Evolutionary conservation across 2,888 invertebrate genomes (phyloP).

Genomic region (Phragmatobia fuliginosa): DNA sequence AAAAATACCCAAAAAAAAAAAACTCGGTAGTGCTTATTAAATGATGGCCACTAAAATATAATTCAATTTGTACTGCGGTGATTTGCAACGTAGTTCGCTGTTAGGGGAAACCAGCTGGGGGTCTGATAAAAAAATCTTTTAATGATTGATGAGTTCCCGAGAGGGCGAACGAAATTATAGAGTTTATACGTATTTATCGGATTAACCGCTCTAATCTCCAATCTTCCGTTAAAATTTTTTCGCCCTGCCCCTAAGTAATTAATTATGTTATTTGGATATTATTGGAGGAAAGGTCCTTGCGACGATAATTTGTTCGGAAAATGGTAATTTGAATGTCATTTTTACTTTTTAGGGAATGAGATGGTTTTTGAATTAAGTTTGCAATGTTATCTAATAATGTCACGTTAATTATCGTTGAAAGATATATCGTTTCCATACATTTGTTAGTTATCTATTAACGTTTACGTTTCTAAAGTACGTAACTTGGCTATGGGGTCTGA

Average conservation of each 20-base stretch:
- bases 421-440: too few relatives aligned
- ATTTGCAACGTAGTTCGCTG: constrained; percentile 54
- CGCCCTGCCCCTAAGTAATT: constrained; percentile 65
- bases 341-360: constrained; percentile 36
- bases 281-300: constrained; percentile 56
- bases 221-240: constrained; percentile 63
- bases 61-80: constrained; percentile 67
- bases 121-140: constrained; percentile 59
- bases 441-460: too few relatives aligned
- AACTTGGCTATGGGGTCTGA: too few relatives aligned
- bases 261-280: constrained; percentile 72
- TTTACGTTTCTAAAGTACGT: too few relatives aligned
- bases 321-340: constrained; percentile 47
- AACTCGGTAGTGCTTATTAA: constrained; percentile 41
- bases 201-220: constrained; percentile 71
- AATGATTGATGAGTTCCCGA: constrained; percentile 69
- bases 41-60: constrained; percentile 58
- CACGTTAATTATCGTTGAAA: too few relatives aligned
- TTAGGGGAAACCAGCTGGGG: constrained; percentile 22
- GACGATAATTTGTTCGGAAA: constrained; percentile 56
- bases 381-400: too few relatives aligned
- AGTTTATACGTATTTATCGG: constrained; percentile 68
- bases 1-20: background rate
- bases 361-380: constrained; percentile 24
- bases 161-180: constrained; percentile 60